Conservation (phyloP, 2,113 vertebrate genomes). For the Microcebus murinus region DNA sequence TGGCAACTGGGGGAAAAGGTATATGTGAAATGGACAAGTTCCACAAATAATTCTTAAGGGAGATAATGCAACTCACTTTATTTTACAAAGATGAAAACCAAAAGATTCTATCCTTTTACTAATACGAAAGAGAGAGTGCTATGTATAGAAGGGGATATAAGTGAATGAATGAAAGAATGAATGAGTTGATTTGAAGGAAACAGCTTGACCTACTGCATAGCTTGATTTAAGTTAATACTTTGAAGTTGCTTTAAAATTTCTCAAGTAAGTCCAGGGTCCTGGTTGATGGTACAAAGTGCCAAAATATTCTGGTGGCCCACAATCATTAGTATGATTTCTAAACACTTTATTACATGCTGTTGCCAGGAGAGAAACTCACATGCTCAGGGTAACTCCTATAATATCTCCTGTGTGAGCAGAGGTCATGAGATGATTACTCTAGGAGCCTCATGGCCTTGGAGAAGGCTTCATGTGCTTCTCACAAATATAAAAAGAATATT, state of each 20-base stretch:
- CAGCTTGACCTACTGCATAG: not conserved
- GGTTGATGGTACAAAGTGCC: not conserved
- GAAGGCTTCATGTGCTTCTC: not conserved
- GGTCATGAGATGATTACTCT: not conserved
- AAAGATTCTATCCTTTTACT: not conserved
- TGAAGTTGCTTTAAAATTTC: conserved; percentile 5
- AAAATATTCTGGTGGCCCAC: not conserved
- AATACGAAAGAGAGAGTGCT: not conserved
- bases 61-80: not conserved
- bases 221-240: not conserved
- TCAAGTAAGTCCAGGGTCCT: not conserved
- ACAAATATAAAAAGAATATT: not conserved
- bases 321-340: not conserved
- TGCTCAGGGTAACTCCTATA: not conserved
- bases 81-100: not conserved
- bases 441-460: not conserved
- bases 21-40: not conserved
- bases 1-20: conserved; percentile 8
- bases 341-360: not conserved
- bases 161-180: not conserved
- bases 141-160: not conserved
- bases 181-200: not conserved
- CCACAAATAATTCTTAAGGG: not conserved
- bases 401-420: not conserved
- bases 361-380: not conserved